Base-by-base conservation (phyloP, 2,888 invertebrate genomes). In the Aromia moschata region DNA sequence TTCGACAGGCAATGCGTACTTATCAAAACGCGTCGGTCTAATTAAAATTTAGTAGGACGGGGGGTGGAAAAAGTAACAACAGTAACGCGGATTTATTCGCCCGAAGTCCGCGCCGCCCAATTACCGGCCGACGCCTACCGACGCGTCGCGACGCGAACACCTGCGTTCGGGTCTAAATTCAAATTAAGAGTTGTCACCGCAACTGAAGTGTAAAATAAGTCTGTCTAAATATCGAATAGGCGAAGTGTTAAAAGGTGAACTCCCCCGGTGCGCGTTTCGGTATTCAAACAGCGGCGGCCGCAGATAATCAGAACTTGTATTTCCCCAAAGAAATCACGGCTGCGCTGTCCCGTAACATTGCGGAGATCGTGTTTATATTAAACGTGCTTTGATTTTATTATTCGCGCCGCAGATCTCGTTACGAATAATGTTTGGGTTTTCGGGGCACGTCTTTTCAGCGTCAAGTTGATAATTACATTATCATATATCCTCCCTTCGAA, bases 221-320 rank as follows among this genome's bases (percentile, higher is more conserved):
- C 70, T 71, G 73, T 73, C 72, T 71, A 70, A 74, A 72, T 69
- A 68, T 66, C 68, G 73, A 75, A 75, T 74, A 70, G 72, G 67
- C 67, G 70, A 68, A 68, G 72, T 73, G 74, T 75, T 76, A 74
- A 75, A 75, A 73, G 64, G 64, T 66, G 69, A 71, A 69, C 70
- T 72, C 73, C 74, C 70, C 63, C 70, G 72, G 68, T 72, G 60
- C 68, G 72, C 68, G 72, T 74, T 76, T 74, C 65, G 71, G 68
- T 74, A 77, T 78, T 76, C 75, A 73, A 74, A 70, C 60, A 62
- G 55, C 64, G 65, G 55, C 64, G 65, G 62, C 67, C 63, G 65
- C 72, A 69, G 70, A 72, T 79, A 78, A 79, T 79, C 78, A 77
- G 75, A 80, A 80, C 72, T 80, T 78, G 74, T 79, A 80, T 80